These are phyloP conservation scores for Deroplatys truncata DNA, from an alignment of 2,888 invertebrate species.

Conservation along the genomic window DNA sequence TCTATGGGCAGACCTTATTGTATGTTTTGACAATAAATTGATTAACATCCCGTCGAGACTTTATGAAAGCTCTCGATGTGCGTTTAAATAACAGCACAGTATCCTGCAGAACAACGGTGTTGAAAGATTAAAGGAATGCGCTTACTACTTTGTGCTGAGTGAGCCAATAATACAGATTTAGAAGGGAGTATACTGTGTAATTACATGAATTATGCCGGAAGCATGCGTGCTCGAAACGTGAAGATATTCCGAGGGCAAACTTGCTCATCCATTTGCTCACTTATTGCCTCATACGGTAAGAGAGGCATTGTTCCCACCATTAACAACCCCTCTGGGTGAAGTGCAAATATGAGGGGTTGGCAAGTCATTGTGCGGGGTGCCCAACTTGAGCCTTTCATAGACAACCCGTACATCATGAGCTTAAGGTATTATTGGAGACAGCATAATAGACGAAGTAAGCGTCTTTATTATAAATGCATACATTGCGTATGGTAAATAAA, in stretches of 20 bases:
- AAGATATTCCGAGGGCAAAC: not conserved
- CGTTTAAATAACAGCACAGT: not conserved
- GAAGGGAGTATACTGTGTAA: not conserved
- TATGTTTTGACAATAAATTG: too few relatives aligned
- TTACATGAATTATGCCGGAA: not conserved
- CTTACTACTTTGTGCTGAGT: not conserved
- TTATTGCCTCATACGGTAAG: not conserved
- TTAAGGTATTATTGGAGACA: too few relatives aligned
- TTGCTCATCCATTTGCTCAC: not conserved
- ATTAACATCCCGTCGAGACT: too few relatives aligned
- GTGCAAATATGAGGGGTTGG: too few relatives aligned
- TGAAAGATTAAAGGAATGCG: not conserved
- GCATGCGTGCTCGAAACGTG: not conserved
- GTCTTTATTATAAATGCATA: too few relatives aligned
- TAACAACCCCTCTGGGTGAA: not conserved
- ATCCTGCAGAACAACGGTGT: not conserved
- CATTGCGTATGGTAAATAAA: too few relatives aligned
- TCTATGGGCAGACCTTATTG: too few relatives aligned
- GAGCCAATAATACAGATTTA: not conserved
- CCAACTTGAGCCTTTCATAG: too few relatives aligned
- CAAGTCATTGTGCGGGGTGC: too few relatives aligned
- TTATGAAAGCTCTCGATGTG: not conserved
- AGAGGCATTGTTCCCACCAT: not conserved
- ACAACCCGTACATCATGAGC: too few relatives aligned
- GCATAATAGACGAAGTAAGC: too few relatives aligned